phyloP scores from a whole-genome alignment of 2,888 invertebrate species.

The Catocala nupta region DNA sequence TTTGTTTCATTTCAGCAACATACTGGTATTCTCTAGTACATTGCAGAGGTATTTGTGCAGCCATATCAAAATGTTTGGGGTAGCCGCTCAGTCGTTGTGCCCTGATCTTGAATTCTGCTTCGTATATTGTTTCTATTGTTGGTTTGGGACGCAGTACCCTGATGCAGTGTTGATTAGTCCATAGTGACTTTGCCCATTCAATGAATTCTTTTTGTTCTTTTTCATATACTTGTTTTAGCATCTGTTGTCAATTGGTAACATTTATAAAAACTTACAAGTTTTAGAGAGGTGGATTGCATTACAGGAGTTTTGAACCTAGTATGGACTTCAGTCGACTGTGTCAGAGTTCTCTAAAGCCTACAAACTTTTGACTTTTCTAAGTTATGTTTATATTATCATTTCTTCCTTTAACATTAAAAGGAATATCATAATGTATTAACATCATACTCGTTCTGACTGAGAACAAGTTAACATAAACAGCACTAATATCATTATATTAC shows the following conservation, averaged over 20 bases:
- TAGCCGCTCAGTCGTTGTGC: slow-evolving; percentile 58
- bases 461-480: too few relatives aligned
- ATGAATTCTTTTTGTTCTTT: slow-evolving; percentile 73
- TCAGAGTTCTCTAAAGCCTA: too few relatives aligned
- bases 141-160: slow-evolving; percentile 73
- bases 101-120: slow-evolving; percentile 69
- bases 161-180: slow-evolving; percentile 67
- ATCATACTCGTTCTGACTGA: too few relatives aligned
- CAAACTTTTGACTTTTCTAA: too few relatives aligned
- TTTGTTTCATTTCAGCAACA: slow-evolving; percentile 56
- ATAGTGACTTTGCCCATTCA: slow-evolving; percentile 74
- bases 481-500: too few relatives aligned
- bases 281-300: too few relatives aligned
- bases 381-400: too few relatives aligned
- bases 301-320: too few relatives aligned
- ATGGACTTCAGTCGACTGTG: too few relatives aligned
- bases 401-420: too few relatives aligned
- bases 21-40: slow-evolving; percentile 41
- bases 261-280: too few relatives aligned
- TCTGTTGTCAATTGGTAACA: slow-evolving; percentile 48
- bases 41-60: slow-evolving; percentile 72
- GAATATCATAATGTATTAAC: too few relatives aligned
- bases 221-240: slow-evolving; percentile 62
- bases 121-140: slow-evolving; percentile 67
- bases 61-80: slow-evolving; percentile 66